phyloP scores from a whole-genome alignment of 2,888 invertebrate genomes.

The Apotomis capreana region DNA sequence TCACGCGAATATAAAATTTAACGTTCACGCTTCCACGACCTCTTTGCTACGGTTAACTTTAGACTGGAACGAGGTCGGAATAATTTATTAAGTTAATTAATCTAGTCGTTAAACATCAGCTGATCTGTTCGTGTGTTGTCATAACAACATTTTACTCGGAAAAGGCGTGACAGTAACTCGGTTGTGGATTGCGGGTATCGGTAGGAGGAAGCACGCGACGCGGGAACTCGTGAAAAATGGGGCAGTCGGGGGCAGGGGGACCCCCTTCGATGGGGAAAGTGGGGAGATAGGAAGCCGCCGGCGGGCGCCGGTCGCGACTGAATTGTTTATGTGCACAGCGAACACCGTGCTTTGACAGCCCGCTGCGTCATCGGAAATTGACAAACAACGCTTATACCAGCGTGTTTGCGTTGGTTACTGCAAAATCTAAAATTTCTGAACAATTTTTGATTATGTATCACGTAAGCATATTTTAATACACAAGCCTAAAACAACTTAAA shows the following conservation, averaged over 20 bases:
- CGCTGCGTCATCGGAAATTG: slow-evolving; percentile 75
- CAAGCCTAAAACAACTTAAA: slow-evolving; percentile 21
- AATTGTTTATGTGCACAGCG: slow-evolving; percentile 75
- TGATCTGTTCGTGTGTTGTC: slow-evolving; percentile 71
- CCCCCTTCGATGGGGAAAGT: slow-evolving; percentile 45
- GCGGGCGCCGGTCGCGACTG: slow-evolving; percentile 56
- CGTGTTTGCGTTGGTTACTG: slow-evolving; percentile 35
- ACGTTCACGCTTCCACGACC: slow-evolving; percentile 24
- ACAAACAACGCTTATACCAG: slow-evolving; percentile 64
- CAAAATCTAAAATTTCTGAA: slow-evolving; percentile 24
- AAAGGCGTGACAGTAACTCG: slow-evolving; percentile 64
- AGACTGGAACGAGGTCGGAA: slow-evolving; percentile 10
- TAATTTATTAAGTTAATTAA: slow-evolving; percentile 28
- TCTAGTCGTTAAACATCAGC: slow-evolving; percentile 52
- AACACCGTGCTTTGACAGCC: slow-evolving; percentile 68
- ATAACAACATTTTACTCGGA: slow-evolving; percentile 64
- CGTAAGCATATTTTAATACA: slow-evolving; percentile 6
- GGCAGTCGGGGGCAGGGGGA: slow-evolving; percentile 54
- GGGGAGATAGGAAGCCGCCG: slow-evolving; percentile 41
- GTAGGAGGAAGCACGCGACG: slow-evolving; percentile 58
- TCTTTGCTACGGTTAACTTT: slow-evolving; percentile 24
- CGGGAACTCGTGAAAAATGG: slow-evolving; percentile 72
- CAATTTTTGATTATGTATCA: slow-evolving; percentile 11
- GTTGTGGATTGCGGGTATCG: slow-evolving; percentile 49
- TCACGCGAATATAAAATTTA: slow-evolving; percentile 28